Evolutionary conservation across 2,888 invertebrate genomes (phyloP), one percentile per base, ranked within the genome.

Genomic region (Zaprionus bogoriensis): DNA sequence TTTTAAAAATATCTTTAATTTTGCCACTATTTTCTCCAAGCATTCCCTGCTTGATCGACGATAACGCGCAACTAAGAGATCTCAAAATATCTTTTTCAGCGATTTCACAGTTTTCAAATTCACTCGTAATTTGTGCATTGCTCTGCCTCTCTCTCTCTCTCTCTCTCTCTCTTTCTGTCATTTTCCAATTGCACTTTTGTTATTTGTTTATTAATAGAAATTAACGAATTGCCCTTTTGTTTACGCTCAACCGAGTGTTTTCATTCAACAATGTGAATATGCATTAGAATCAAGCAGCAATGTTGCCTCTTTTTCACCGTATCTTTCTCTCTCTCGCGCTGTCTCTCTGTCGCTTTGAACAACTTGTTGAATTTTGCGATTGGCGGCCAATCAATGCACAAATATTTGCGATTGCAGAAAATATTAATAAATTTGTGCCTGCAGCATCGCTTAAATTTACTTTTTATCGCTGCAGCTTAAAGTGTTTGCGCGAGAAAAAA

Each of bases 401-500:
- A 73, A 55, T 73, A 52, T 57, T 44, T 57, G 47, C 38, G 57
- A 48, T 44, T 39, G 28, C 32, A n/a, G 23, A 53, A 59, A 53
- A 50, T 38, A 39, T 10, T 10, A 2, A 17, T 4, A 19, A 39
- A 36, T 42, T 53, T 22, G 12, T 9, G 36, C 7, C 23, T 19
- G 12, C 22, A 9, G 27, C 27, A 27, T 10, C 27, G 19, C 57
- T 70, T 58, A 62, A 67, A 52, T 51, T 38, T 44, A 19, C 23
- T 53, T 68, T 48, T 32, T 61, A 20, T 52, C 12, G 25, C 28
- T 46, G 54, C 65, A 59, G 53, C 73, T 65, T 60, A 64, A 82
- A 72, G 60, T 50, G 64, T 59, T 70, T 59, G 51, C 52, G 25
- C 7, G 10, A 64, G 52, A 79, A 82, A 79, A 78, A 80, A 75